Evolutionary conservation across 2,888 invertebrate genomes (phyloP).

Genomic region (Phortica okadai): DNA sequence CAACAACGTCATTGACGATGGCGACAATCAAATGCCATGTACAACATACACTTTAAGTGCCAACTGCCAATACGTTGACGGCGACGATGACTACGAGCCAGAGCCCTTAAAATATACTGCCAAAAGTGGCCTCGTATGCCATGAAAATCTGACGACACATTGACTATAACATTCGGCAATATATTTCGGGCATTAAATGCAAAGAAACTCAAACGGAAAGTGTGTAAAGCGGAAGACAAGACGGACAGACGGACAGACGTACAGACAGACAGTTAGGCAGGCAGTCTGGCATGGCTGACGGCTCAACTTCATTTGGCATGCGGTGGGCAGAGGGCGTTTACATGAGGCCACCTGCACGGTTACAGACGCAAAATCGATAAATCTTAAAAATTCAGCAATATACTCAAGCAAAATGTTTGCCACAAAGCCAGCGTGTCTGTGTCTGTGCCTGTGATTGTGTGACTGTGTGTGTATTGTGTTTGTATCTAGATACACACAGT

Average conservation of each 20-base stretch:
- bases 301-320: not conserved
- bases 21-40: conserved; percentile 13
- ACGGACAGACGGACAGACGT: too few species aligned
- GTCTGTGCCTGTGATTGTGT: not conserved
- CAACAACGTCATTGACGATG: too few species aligned
- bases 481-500: not conserved
- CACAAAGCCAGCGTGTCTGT: not conserved
- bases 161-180: conserved; percentile 63
- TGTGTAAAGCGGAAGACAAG: not conserved
- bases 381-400: conserved; percentile 71
- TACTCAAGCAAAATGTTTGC: conserved; percentile 24
- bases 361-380: conserved; percentile 62
- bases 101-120: not conserved
- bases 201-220: not conserved
- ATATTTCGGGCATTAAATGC: conserved; percentile 37
- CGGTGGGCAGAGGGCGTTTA: not conserved
- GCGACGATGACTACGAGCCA: not conserved
- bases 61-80: not conserved
- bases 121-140: conserved; percentile 4
- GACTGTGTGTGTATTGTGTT: not conserved
- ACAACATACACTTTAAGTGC: not conserved
- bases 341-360: not conserved
- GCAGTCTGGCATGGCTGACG: not conserved
- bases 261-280: not conserved
- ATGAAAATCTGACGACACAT: conserved; percentile 46